Base-by-base conservation (phyloP, 2,113 vertebrate genomes). In the Poeciliopsis retropinna region DNA sequence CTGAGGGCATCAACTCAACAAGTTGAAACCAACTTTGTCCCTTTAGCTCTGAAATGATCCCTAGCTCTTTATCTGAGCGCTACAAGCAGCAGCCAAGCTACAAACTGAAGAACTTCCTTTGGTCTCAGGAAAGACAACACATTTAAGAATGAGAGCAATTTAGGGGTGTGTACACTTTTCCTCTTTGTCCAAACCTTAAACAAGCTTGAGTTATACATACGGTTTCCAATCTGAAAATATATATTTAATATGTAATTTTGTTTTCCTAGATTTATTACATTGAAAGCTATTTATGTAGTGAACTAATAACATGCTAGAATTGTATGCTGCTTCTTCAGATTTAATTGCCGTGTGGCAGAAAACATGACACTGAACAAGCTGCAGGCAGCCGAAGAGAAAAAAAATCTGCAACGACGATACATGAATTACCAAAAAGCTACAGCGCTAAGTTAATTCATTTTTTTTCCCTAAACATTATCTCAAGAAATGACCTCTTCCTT, bases 391-490 rank as follows among this genome's bases (percentile, higher is more conserved):
- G 27, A 77, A 79, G 41, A 64, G 64, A 73, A 82, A 84, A 29
- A 22, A 25, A 25, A 57, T 2, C 22, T 57, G 51, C 51, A n/a
- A 25, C 7, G 51, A 57, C 10, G 10, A n/a, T 10, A 17, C 51
- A 57, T 57, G 51, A 57, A 57, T 57, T 19, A 57, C 51, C 9
- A n/a, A 57, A 57, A 57, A 57, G 7, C 51, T 57, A 57, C 51
- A 57, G 51, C 51, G n/a, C 51, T 57, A 81, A 78, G 73, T 78
- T 82, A 61, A 80, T 85, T 76, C 44, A 70, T 69, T 77, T 60
- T 64, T 17, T 37, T 11, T 2, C 34, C 9, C 67, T 84, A 85
- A 84, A 88, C 76, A 90, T 89, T 82, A 87, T 78, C 72, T 65
- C 15, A 76, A 61, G 72, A 82, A 81, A 65, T 64, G 51, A 63